Base-by-base conservation (phyloP, 2,888 invertebrate genomes). In the Galeruca laticollis region DNA sequence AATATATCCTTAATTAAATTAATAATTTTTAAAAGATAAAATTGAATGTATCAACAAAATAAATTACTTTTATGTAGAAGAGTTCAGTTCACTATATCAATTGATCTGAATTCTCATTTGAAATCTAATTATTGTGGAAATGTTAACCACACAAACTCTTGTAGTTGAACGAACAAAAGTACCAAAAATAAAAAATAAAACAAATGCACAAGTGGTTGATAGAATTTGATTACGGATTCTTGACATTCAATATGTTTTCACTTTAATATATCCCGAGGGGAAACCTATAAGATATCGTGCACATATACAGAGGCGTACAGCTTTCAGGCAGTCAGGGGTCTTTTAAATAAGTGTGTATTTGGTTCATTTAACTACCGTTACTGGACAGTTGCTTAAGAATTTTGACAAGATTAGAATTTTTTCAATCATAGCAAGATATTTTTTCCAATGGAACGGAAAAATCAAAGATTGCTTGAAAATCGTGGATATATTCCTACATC, bases 161-260 rank as follows among this genome's bases (percentile, higher is more conserved):
- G n/a, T n/a, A n/a, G 13, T 37, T 10, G 3, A 37, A 6, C 37
- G 15, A 47, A 47, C 15, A 49, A 60, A 51, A 20, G 21, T 26
- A 47, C 37, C 33, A 74, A 73, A 73, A 71, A 75, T 73, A 73
- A 70, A 70, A 71, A 76, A 21, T 31, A 8, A 21, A 47, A 20
- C 21, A 47, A 33, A 40, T 20, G 5, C 8, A 11, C 26, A 78
- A 78, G 76, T 75, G 76, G 73, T 75, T 77, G 73, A 76, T 63
- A 72, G 73, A 75, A 79, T 80, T 77, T 77, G 75, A 51, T 18
- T 11, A 79, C 76, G 78, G 77, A 72, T 77, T 73, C 78, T 80
- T 80, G 79, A 77, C 72, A 76, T 76, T 81, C 80, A 81, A 81
- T 81, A 80, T 76, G 79, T 72, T 75, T 60, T 73, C 21, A 40